Conservation (phyloP, 53 echinoderm and acorn worm genomes). For the Hippasteria phrygiana region DNA sequence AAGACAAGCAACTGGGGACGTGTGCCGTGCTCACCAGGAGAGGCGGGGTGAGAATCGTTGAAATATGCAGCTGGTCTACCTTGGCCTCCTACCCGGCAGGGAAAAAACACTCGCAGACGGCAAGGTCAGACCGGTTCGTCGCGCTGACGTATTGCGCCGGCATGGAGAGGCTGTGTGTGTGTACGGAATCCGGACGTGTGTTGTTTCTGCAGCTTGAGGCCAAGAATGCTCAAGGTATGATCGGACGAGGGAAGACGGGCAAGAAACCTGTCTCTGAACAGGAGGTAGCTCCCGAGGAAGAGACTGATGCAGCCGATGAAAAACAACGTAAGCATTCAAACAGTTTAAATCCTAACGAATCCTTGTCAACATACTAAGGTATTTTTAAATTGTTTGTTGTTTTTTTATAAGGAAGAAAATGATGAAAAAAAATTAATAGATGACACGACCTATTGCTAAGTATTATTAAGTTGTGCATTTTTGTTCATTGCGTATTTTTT, state of each 20-base stretch:
- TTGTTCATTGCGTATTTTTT: too few relatives aligned
- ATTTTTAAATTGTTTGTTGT: too few relatives aligned
- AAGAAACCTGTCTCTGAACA: conserved; percentile 48
- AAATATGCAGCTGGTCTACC: conserved; percentile 73
- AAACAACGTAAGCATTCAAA: conserved; percentile 45
- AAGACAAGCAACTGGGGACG: conserved; percentile 67
- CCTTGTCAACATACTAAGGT: too few relatives aligned
- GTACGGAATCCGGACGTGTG: conserved; percentile 77
- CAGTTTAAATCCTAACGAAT: too few relatives aligned
- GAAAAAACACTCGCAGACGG: conserved; percentile 30
- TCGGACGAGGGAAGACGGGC: conserved; percentile 45
- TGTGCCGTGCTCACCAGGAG: conserved; percentile 80
- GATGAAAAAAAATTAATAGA: too few relatives aligned
- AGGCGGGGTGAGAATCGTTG: conserved; percentile 78
- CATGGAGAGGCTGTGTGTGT: conserved; percentile 93
- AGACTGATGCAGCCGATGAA: conserved; percentile 51
- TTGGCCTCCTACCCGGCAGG: conserved; percentile 73
- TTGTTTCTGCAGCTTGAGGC: conserved; percentile 77
- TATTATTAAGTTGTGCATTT: too few relatives aligned
- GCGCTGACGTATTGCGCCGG: conserved; percentile 89
- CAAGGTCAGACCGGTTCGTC: conserved; percentile 69
- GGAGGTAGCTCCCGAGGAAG: conserved; percentile 42
- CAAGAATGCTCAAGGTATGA: conserved; percentile 12
- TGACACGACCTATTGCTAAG: too few relatives aligned
- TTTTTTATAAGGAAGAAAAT: not conserved